Evolutionary conservation across 2,888 invertebrate species (phyloP).

Genomic region (Lycocerus yunnanus): DNA sequence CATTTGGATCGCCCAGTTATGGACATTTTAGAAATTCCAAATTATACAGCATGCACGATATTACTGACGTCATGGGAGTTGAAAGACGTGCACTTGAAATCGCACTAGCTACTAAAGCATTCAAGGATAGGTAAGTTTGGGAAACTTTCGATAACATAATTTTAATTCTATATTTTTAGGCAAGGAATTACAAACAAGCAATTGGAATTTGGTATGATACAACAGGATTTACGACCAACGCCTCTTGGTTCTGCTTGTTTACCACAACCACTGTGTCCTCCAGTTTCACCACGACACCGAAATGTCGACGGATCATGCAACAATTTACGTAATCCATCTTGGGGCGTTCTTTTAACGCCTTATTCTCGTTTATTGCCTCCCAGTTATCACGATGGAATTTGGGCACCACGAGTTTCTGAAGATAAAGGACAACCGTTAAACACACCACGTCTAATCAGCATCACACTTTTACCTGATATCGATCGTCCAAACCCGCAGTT

Average conservation of each 20-base stretch:
- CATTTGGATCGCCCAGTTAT: slow-evolving; percentile 53
- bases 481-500: slow-evolving; percentile 64
- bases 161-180: slow-evolving; percentile 41
- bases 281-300: slow-evolving; percentile 63
- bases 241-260: slow-evolving; percentile 53
- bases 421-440: slow-evolving; percentile 62
- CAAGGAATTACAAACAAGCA: slow-evolving; percentile 55
- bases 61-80: slow-evolving; percentile 53
- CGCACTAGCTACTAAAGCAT: slow-evolving; percentile 58
- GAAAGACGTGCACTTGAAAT: slow-evolving; percentile 59
- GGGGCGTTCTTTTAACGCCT: slow-evolving; percentile 73
- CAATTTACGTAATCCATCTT: slow-evolving; percentile 68
- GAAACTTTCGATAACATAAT: not conserved
- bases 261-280: slow-evolving; percentile 54
- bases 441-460: slow-evolving; percentile 71
- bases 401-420: slow-evolving; percentile 61
- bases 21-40: slow-evolving; percentile 54
- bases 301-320: slow-evolving; percentile 83
- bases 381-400: slow-evolving; percentile 68
- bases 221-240: slow-evolving; percentile 54
- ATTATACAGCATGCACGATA: slow-evolving; percentile 49
- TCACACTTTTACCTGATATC: slow-evolving; percentile 62
- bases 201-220: slow-evolving; percentile 56
- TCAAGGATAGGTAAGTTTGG: slow-evolving; percentile 54
- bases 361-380: slow-evolving; percentile 71